These are phyloP conservation scores for Zapornia atra DNA, from an alignment of 2,113 vertebrate species.

Conservation along the genomic window DNA sequence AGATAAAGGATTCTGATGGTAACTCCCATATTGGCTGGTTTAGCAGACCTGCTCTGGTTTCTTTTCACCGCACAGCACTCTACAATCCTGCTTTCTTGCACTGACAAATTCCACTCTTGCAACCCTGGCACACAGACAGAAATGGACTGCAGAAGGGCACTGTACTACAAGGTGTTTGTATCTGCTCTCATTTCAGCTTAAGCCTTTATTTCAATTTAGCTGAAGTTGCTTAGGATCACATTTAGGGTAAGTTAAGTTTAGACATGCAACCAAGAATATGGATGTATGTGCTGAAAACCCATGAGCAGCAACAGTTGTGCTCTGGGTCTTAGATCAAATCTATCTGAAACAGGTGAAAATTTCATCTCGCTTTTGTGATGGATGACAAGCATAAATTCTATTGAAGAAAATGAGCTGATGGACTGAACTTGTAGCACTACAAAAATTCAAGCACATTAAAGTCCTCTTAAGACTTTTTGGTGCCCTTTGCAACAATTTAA, in stretches of 20 bases:
- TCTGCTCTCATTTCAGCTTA: not conserved
- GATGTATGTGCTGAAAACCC: not conserved
- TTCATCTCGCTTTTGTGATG: not conserved
- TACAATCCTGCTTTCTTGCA: not conserved
- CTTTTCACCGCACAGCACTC: not conserved
- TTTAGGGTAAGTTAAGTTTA: not conserved
- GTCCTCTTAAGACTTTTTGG: not conserved
- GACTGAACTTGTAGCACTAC: not conserved
- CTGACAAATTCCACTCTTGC: not conserved
- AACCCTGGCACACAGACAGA: not conserved
- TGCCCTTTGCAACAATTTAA: not conserved
- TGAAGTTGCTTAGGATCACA: not conserved
- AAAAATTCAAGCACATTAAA: not conserved
- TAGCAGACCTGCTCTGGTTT: not conserved
- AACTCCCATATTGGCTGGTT: not conserved
- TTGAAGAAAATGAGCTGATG: not conserved
- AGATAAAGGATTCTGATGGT: not conserved
- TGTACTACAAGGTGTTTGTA: not conserved
- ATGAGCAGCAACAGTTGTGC: not conserved
- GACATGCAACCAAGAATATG: not conserved
- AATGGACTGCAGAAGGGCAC: not conserved
- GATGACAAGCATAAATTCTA: not conserved
- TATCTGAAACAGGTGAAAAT: not conserved
- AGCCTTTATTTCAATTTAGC: constrained; percentile 17
- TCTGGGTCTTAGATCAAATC: not conserved